Conservation (phyloP, 2,113 vertebrate genomes). For the Aspidoscelis tigris region DNA sequence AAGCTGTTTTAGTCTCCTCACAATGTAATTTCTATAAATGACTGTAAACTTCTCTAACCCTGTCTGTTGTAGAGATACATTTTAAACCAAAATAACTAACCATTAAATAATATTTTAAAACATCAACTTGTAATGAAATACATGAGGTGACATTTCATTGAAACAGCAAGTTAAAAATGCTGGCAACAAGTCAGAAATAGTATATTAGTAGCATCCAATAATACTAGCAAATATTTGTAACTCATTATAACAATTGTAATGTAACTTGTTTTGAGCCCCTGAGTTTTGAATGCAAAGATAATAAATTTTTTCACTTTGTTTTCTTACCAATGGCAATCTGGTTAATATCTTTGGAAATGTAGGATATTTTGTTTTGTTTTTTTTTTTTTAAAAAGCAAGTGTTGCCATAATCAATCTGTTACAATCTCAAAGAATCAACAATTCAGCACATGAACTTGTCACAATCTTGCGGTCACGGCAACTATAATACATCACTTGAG, state of each 20-base stretch:
- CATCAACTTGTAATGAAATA: conserved; percentile 7
- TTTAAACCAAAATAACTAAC: conserved; percentile 7
- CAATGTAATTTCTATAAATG: background rate
- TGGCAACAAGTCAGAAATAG: background rate
- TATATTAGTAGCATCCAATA: background rate
- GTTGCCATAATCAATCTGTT: conserved; percentile 48
- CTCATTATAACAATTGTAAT: background rate
- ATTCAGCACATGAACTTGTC: conserved; percentile 49
- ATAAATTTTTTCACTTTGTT: conserved; percentile 38
- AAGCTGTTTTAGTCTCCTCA: background rate
- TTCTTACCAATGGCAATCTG: conserved; percentile 36
- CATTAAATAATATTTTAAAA: conserved; percentile 22
- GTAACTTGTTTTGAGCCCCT: background rate
- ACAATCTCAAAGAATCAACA: conserved; percentile 60
- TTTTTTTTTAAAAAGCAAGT: conserved; percentile 29
- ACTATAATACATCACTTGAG: conserved; percentile 40
- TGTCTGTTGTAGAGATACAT: background rate
- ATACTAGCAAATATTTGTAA: conserved; percentile 9
- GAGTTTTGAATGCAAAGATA: conserved; percentile 37
- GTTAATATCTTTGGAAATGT: conserved; percentile 47
- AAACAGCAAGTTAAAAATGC: background rate
- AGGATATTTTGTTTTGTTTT: conserved; percentile 27
- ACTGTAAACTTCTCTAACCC: conserved; percentile 3
- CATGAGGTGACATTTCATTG: background rate
- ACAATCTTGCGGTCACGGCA: conserved; percentile 8